Percentiles rank a stretch among this genome's conserved stretches.
Conservation (phyloP, 2,797 vertebrate genomes). For the Cygnus olor region DNA sequence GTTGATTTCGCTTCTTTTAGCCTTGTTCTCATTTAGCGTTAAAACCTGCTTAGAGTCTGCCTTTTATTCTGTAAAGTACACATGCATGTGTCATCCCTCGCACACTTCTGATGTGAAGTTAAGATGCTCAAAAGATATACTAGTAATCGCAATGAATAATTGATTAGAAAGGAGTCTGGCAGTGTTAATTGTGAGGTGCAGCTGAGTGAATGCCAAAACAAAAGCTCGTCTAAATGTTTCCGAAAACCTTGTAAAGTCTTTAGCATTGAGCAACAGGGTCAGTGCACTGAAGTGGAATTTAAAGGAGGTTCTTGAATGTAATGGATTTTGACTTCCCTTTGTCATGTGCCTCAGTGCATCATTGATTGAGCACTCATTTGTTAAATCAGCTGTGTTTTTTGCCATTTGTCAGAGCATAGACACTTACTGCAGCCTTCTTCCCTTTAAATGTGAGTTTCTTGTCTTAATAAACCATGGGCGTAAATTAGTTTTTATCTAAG, state of each 20-base stretch:
- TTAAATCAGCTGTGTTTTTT: constrained; percentile 92
- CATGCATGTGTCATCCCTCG: constrained; percentile 72
- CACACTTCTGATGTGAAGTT: constrained; percentile 76
- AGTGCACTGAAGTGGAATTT: constrained; percentile 88
- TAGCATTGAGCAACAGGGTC: constrained; percentile 85
- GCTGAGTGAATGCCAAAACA: constrained; percentile 73
- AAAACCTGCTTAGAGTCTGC: constrained; percentile 83
- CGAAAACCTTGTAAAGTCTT: constrained; percentile 80
- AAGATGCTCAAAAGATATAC: constrained; percentile 79
- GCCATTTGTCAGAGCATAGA: constrained; percentile 84
- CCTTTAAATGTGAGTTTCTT: background rate
- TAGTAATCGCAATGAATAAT: constrained; percentile 78
- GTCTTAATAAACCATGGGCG: constrained; percentile 47
- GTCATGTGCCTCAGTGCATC: constrained; percentile 89
- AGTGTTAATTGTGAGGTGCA: constrained; percentile 79
- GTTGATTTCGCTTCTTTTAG: constrained; percentile 91
- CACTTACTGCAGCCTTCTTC: constrained; percentile 72
- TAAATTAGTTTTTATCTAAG: constrained; percentile 49
- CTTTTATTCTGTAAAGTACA: constrained; percentile 81
- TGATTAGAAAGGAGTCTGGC: constrained; percentile 78
- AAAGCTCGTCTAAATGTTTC: constrained; percentile 77
- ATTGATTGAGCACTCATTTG: constrained; percentile 95
- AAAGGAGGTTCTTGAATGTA: constrained; percentile 89
- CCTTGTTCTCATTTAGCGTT: constrained; percentile 91
- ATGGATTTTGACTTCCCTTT: constrained; percentile 96